These are phyloP conservation scores for Metopia argyrocephala DNA, from an alignment of 2,888 invertebrate genomes.

Conservation along the genomic window DNA sequence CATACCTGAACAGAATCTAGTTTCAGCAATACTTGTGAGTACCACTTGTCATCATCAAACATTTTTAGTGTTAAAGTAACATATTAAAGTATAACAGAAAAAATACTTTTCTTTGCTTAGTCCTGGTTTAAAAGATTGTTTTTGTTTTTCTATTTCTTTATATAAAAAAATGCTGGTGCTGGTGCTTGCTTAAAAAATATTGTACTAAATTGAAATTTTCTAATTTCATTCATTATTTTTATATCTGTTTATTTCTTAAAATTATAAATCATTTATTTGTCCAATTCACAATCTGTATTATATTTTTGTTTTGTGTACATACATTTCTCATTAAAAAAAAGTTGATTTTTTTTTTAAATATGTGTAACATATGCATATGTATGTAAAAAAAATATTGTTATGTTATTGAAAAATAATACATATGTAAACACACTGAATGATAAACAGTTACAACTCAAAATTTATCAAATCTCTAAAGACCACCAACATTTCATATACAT, in stretches of 20 bases:
- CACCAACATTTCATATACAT: too few species aligned
- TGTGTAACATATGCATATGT: neutral
- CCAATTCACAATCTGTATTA: too few species aligned
- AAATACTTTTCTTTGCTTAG: conserved; percentile 34
- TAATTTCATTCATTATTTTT: neutral
- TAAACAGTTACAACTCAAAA: too few species aligned
- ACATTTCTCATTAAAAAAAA: too few species aligned
- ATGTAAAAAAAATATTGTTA: neutral
- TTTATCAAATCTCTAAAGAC: too few species aligned
- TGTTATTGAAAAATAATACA: neutral
- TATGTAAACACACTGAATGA: too few species aligned
- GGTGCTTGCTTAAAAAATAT: conserved; percentile 36
- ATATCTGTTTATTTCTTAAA: neutral
- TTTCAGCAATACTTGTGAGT: conserved; percentile 78
- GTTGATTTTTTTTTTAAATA: too few species aligned
- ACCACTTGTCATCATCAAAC: conserved; percentile 64
- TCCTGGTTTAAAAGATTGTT: conserved; percentile 24
- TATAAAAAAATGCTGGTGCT: conserved; percentile 30
- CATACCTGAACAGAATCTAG: conserved; percentile 75
- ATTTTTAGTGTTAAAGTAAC: conserved; percentile 32
- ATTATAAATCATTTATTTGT: neutral
- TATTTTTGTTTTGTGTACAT: too few species aligned
- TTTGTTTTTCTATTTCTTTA: conserved; percentile 39
- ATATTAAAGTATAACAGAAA: conserved; percentile 3
- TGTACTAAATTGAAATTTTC: conserved; percentile 9